A percentile compares a stretch with the other conserved stretches of the same genome.
phyloP scores from a whole-genome alignment of 2,888 invertebrate species.

The Sialis lutaria region DNA sequence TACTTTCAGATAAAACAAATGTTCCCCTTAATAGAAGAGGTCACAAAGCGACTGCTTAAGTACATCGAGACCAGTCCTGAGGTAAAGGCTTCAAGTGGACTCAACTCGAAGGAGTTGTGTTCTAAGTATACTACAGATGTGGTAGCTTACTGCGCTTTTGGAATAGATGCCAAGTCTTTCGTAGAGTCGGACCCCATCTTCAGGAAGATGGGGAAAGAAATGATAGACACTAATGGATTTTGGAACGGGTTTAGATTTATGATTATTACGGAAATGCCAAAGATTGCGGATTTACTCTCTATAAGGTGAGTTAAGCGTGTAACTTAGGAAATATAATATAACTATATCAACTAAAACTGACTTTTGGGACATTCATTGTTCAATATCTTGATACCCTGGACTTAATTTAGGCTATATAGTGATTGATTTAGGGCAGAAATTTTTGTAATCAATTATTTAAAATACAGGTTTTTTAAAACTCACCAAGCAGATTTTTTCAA shows the following conservation, averaged over 20 bases:
- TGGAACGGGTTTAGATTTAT: constrained; percentile 5
- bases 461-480: too few relatives aligned
- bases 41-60: constrained; percentile 23
- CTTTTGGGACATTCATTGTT: too few relatives aligned
- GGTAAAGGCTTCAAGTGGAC: constrained; percentile 16
- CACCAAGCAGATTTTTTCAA: too few relatives aligned
- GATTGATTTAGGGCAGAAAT: too few relatives aligned
- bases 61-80: constrained; percentile 21
- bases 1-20: constrained; percentile 26
- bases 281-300: not conserved
- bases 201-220: constrained; percentile 14
- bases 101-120: constrained; percentile 25
- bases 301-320: not conserved
- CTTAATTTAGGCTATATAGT: too few relatives aligned
- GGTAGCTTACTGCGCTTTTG: constrained; percentile 28
- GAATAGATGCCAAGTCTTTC: constrained; percentile 25
- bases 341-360: too few relatives aligned
- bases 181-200: constrained; percentile 16
- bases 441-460: too few relatives aligned
- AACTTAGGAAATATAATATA: too few relatives aligned
- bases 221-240: constrained; percentile 16
- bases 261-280: constrained; percentile 3
- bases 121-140: constrained; percentile 25
- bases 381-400: too few relatives aligned
- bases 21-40: constrained; percentile 27